Evolutionary conservation across 2,888 invertebrate genomes (phyloP), one percentile per base, ranked within the genome.

Genomic region (Sinopyrophorus schimmeli): DNA sequence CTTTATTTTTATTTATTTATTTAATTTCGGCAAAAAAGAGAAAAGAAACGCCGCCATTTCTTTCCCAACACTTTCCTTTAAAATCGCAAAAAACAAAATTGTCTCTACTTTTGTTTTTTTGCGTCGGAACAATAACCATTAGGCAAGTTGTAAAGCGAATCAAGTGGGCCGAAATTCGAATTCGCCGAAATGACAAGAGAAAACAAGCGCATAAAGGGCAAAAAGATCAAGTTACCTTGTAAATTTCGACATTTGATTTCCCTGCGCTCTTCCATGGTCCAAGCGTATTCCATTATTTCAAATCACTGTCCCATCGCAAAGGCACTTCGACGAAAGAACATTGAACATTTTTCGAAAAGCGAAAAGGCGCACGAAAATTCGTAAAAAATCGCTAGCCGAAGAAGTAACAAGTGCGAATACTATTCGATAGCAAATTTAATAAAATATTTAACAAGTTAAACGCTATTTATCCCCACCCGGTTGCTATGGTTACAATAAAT

Each of bases 261-360:
- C 47, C 71, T 62, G 49, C 67, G 62, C 53, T 69, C 69, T 53
- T 72, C 71, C 70, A 72, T 72, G 54, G 64, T 69, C 72, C 72
- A 72, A 65, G 68, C 47, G 49, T 60, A 71, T 68, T 72, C 71
- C 71, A 72, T 72, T 64, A 64, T 71, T 66, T 16, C 24, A 16
- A 27, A 28, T 43, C 50, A 44, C 39, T 26, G 21, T 32, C 17
- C 14, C 37, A 38, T 32, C 21, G 14, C 20, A n/a, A n/a, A n/a
- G n/a, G n/a, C n/a, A n/a, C n/a, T n/a, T n/a, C n/a, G 3, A n/a
- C n/a, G 5, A 6, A 10, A 10, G 5, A 4, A 27, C 5, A 5
- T 5, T 9, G 5, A 6, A 27, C 27, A 18, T 37, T 17, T 7
- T 44, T 44, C 28, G 27, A 27, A 27, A 27, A n/a, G 10, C 5